These are phyloP conservation scores for Malurus alboscapulatus DNA, from an alignment of 2,113 vertebrate species.

Conservation along the genomic window DNA sequence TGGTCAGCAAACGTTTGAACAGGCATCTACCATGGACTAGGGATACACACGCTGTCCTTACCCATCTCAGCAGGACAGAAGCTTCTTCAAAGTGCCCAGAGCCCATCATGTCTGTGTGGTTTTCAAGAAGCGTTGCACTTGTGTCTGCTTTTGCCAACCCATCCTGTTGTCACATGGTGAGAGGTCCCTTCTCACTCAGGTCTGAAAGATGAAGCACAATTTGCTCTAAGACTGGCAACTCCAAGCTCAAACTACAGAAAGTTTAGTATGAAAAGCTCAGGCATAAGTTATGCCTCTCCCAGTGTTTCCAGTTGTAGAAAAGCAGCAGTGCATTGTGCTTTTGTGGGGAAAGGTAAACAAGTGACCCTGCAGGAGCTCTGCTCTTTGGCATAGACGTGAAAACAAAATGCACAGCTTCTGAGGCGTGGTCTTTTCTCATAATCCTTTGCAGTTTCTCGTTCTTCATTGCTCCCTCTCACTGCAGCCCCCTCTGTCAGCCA, in stretches of 20 bases:
- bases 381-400: neutral
- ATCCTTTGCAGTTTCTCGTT: neutral
- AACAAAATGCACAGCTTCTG: neutral
- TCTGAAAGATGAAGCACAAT: neutral
- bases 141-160: neutral
- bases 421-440: neutral
- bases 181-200: neutral
- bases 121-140: neutral
- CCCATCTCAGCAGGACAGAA: neutral
- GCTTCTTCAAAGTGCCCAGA: neutral
- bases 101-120: fast-evolving
- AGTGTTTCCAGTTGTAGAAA: neutral
- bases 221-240: neutral
- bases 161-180: fast-evolving
- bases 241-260: neutral
- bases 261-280: neutral
- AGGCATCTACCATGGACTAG: neutral
- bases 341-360: neutral
- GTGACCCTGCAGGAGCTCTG: neutral
- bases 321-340: neutral
- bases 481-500: neutral
- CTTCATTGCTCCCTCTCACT: neutral
- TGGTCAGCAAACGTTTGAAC: neutral
- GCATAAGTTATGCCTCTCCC: neutral
- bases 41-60: neutral